Conservation (phyloP, 2,888 invertebrate species). For the Megaustenia siamemsis region DNA sequence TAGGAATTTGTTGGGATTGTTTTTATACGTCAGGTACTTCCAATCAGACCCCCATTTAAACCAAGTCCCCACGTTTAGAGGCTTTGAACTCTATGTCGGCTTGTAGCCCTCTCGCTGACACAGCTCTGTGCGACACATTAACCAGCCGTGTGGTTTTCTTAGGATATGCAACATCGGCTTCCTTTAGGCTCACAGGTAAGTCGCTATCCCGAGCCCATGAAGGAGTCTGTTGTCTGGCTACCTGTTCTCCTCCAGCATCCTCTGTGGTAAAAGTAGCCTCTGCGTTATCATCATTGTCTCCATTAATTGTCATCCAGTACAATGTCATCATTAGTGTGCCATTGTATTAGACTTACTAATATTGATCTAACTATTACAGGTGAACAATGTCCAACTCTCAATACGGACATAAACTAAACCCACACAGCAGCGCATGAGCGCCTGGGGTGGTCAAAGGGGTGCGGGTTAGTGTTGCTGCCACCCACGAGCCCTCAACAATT, state of each 20-base stretch:
- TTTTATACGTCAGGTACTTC: not conserved
- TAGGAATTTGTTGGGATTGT: not conserved
- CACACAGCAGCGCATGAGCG: not conserved
- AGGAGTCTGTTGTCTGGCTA: not conserved
- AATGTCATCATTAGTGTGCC: no score
- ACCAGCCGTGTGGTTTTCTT: not conserved
- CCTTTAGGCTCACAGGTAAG: not conserved
- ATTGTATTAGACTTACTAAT: not conserved
- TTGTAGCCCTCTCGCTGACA: not conserved
- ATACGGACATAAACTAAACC: slow-evolving; percentile 26
- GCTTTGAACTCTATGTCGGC: not conserved
- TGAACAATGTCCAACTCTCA: not conserved
- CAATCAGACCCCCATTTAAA: not conserved
- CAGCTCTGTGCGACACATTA: not conserved
- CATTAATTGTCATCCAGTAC: not conserved
- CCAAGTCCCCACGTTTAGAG: not conserved
- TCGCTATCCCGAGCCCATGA: not conserved
- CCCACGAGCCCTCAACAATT: not conserved
- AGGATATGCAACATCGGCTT: not conserved
- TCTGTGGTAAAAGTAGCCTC: not conserved
- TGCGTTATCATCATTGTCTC: no score
- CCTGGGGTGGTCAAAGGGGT: not conserved
- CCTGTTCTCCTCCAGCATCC: no score
- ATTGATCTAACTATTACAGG: no score
- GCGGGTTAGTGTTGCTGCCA: not conserved